These are phyloP conservation scores for Andrena dorsata DNA, from an alignment of 2,888 invertebrate species.

Conservation along the genomic window DNA sequence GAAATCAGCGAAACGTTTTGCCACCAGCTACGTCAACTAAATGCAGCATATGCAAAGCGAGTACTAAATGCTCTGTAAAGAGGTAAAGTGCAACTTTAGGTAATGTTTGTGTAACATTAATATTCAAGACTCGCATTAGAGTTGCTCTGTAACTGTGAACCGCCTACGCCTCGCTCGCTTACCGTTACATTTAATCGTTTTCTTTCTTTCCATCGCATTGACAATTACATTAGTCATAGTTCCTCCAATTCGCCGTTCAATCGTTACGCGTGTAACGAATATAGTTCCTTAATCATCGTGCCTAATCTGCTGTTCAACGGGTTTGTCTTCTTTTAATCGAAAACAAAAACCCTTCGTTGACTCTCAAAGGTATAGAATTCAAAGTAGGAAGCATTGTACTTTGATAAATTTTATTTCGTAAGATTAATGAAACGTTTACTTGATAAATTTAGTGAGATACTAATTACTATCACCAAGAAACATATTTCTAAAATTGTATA, in stretches of 20 bases:
- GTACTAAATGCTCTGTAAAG: slow-evolving; percentile 33
- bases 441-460: too few species aligned
- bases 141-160: slow-evolving; percentile 22
- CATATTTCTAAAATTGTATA: neutral
- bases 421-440: too few species aligned
- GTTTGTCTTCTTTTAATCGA: too few species aligned
- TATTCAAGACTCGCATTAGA: slow-evolving; percentile 42
- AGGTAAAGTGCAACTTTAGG: slow-evolving; percentile 42
- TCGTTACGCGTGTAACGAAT: neutral
- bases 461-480: too few species aligned
- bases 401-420: neutral
- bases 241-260: neutral
- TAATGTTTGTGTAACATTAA: slow-evolving; percentile 41
- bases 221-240: neutral
- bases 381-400: neutral
- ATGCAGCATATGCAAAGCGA: slow-evolving; percentile 31
- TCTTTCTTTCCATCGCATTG: neutral
- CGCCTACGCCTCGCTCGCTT: slow-evolving; percentile 2
- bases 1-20: slow-evolving; percentile 30
- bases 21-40: slow-evolving; percentile 12
- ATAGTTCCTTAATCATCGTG: neutral
- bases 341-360: too few species aligned
- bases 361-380: neutral
- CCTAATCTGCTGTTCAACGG: too few species aligned
- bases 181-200: neutral